Evolutionary conservation across 2,797 vertebrate genomes (phyloP).

Genomic region (Amblyopsis hoosieri): DNA sequence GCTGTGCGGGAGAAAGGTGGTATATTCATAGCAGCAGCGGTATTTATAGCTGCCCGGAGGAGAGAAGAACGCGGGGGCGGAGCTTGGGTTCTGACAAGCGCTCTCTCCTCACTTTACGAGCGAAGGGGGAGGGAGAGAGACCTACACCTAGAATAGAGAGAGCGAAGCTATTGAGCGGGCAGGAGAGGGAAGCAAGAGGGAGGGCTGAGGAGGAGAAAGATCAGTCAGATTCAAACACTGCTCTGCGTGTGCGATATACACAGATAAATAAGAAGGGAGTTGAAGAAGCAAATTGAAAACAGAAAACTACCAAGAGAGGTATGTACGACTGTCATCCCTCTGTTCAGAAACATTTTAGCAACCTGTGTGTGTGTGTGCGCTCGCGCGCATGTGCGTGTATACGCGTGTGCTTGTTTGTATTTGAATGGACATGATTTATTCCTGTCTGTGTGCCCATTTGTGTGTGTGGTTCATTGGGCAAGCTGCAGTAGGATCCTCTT

Average conservation of each 20-base stretch:
- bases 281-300: conserved; percentile 48
- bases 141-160: conserved; percentile 43
- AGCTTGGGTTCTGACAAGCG: conserved; percentile 65
- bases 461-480: conserved; percentile 39
- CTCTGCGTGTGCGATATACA: conserved; percentile 51
- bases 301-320: conserved; percentile 75
- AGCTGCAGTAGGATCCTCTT: conserved; percentile 32
- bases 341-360: conserved; percentile 27
- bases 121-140: conserved; percentile 55
- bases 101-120: conserved; percentile 52
- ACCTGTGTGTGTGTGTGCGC: conserved; percentile 36
- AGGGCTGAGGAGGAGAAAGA: conserved; percentile 71
- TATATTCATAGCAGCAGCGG: conserved; percentile 84
- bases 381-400: conserved; percentile 22
- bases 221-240: conserved; percentile 80
- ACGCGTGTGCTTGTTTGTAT: conserved; percentile 16
- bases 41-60: conserved; percentile 82
- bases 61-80: conserved; percentile 69
- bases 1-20: conserved; percentile 79
- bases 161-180: conserved; percentile 50
- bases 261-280: conserved; percentile 22
- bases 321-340: conserved; percentile 58
- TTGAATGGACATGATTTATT: neutral
- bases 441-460: conserved; percentile 22
- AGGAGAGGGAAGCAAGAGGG: conserved; percentile 52